Evolutionary conservation across 2,113 vertebrate species (phyloP).

Genomic region (Merops nubicus): DNA sequence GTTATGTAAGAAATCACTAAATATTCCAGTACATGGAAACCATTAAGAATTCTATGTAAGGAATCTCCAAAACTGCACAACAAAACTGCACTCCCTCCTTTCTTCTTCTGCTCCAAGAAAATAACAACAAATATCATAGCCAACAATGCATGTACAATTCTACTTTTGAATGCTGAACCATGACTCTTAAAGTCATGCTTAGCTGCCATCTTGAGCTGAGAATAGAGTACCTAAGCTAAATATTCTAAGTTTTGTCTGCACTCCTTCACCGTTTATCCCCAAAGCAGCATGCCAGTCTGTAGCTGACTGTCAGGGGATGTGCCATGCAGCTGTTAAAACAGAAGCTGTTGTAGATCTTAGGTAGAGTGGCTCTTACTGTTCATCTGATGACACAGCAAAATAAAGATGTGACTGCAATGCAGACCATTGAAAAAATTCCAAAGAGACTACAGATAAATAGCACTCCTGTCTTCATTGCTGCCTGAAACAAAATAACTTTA

Average conservation of each 20-base stretch:
- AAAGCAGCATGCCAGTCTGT: not conserved
- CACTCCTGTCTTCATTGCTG: not conserved
- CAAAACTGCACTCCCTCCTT: not conserved
- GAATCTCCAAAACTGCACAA: no score
- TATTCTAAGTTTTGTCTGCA: not conserved
- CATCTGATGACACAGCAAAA: not conserved
- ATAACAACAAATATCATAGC: not conserved
- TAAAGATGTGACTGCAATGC: not conserved
- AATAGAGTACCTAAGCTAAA: not conserved
- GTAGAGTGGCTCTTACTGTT: not conserved
- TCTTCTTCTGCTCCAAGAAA: not conserved
- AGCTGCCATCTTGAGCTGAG: not conserved
- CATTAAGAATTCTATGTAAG: not conserved
- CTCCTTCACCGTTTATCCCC: not conserved
- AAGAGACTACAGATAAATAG: not conserved
- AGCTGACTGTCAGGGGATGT: not conserved
- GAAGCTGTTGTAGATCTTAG: not conserved
- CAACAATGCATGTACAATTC: accelerated
- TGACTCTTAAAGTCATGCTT: not conserved
- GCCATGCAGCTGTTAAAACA: not conserved
- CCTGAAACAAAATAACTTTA: not conserved
- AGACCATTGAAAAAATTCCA: not conserved
- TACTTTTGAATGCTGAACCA: not conserved
- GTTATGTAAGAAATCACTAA: not conserved
- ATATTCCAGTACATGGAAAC: not conserved